Conservation (phyloP, 92 coral and sea anemone genomes). For the Porites lobata region DNA sequence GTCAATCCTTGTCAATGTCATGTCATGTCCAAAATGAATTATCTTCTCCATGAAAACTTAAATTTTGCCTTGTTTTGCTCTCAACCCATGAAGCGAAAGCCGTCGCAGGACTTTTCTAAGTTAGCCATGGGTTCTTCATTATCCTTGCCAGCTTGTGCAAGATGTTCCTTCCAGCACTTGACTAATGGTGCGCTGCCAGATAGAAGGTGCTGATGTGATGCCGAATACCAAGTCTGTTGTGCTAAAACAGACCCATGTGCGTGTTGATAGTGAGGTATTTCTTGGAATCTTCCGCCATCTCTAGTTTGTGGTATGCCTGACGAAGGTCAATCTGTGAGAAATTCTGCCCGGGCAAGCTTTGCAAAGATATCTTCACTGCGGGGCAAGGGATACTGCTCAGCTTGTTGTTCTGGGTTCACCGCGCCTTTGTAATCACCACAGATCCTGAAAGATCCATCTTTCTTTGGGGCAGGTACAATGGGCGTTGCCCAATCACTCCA, state of each 20-base stretch:
- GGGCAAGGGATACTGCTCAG: slow-evolving; percentile 14
- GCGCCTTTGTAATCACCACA: slow-evolving; percentile 47
- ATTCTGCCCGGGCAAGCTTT: slow-evolving; percentile 4
- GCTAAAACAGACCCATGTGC: slow-evolving; percentile 37
- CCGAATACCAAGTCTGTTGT: slow-evolving; percentile 71
- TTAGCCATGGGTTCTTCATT: slow-evolving; percentile 58
- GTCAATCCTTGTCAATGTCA: slow-evolving; percentile 5
- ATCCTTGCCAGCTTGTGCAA: slow-evolving; percentile 24
- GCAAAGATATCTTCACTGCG: not conserved
- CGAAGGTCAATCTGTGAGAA: slow-evolving; percentile 10
- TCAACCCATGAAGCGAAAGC: slow-evolving; percentile 50
- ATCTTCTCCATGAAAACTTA: slow-evolving; percentile 36
- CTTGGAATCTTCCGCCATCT: slow-evolving; percentile 27
- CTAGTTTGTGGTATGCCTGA: slow-evolving; percentile 27
- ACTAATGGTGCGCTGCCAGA: slow-evolving; percentile 66
- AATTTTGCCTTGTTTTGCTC: slow-evolving; percentile 63
- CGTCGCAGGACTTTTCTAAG: slow-evolving; percentile 43
- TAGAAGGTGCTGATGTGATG: slow-evolving; percentile 61
- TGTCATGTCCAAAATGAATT: slow-evolving; percentile 59
- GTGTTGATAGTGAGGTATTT: slow-evolving; percentile 34
- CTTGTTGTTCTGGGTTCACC: slow-evolving; percentile 39
- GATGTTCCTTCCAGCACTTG: slow-evolving; percentile 57
- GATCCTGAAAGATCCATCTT: slow-evolving; percentile 13
- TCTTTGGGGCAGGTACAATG: slow-evolving; percentile 35
- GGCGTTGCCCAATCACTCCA: slow-evolving; percentile 54